Evolutionary conservation across 2,888 invertebrate species (phyloP), one percentile per base, ranked within the genome.

Genomic region (Pegoplata infirma): DNA sequence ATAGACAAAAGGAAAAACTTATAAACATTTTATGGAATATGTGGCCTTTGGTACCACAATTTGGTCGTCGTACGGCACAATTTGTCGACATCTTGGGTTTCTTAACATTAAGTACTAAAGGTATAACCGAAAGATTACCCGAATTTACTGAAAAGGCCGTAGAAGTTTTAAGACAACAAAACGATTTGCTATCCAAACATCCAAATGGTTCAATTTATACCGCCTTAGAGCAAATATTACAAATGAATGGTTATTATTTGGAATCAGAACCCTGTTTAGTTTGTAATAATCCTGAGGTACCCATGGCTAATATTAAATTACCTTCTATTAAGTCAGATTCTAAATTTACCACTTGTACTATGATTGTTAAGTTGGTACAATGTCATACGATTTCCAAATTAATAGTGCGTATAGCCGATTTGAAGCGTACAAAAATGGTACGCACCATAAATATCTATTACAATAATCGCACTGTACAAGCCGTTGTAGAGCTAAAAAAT

Each of bases 251-350:
- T 0, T 98, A 96, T 90, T 99, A 97, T 88, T 91, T 99, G 79
- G 98, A 99, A 91, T 97, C 97, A 19, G 98, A 98, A 87, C 99
- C 99, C 0, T 99, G 99, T 85, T 92, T 98, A 71, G 98, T 98
- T 0, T 99, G 99, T 90, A 98, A 98, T 90, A 98, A 98, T 90
- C 98, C 98, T 0, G 98, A 99, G 90, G 95, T 98, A 16, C 94
- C 98, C 0, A 94, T 97, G 92, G 92, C 95, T 0, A 96, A 95
- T 67, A 96, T 97, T 82, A 98, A 98, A 89, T 90, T 98, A 68
- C 96, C 97, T 0, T 95, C 97, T 0, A 96, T 98, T 76, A 98
- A 98, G 91, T 94, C 95, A 76, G 99, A 99, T 91, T 97, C 98
- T 1, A 97, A 98, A 90, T 99, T 97, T 90, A 99, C 99, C 3